Evolutionary conservation across 1,140 invertebrate species (phyloP), one percentile per base, ranked within the genome.

Genomic region (Parasteatoda tepidariorum): DNA sequence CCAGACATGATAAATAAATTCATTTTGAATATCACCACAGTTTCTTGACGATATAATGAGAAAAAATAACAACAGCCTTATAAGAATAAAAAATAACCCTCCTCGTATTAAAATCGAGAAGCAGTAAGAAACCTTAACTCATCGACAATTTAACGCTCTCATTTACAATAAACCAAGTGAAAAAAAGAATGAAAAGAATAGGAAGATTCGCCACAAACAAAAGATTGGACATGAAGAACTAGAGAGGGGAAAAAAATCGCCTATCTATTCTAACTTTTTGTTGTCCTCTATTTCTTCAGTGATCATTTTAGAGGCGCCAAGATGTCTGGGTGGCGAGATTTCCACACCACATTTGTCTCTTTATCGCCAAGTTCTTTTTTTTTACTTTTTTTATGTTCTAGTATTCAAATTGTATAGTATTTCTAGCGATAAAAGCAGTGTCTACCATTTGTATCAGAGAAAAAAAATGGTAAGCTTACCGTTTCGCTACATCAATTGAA

Each of bases 301-400:
- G 54, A 70, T 70, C 76, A 61, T 81, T 81, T 70, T 59, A 59
- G 54, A 54, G 76, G 76, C 76, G 64, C 76, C 76, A 38, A 26
- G 28, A 61, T 81, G 76, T 81, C 76, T 81, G 64, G 76, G 61
- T 41, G 76, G 38, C 26, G 38, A 41, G 22, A 70, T 81, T 81
- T 81, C 76, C 33, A 61, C 76, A 81, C 76, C 76, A 81, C 76
- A 81, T 81, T 81, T 81, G 76, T 81, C 66, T 70, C 55, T 81
- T 81, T 81, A 81, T 70, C 76, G 76, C 76, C 31, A 48, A 48
- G 38, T 13, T 13, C 9, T 9, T 48, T 48, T 48, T 41, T 48
- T 31, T 48, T 48, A 9, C 18, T 48, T 48, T 48, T 13, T 48
- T 48, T 18, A 48, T 9, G 13, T 70, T 55, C 18, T 54, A 18